Evolutionary conservation across 2,113 vertebrate species (phyloP).

Genomic region (Onychostruthus taczanowskii): DNA sequence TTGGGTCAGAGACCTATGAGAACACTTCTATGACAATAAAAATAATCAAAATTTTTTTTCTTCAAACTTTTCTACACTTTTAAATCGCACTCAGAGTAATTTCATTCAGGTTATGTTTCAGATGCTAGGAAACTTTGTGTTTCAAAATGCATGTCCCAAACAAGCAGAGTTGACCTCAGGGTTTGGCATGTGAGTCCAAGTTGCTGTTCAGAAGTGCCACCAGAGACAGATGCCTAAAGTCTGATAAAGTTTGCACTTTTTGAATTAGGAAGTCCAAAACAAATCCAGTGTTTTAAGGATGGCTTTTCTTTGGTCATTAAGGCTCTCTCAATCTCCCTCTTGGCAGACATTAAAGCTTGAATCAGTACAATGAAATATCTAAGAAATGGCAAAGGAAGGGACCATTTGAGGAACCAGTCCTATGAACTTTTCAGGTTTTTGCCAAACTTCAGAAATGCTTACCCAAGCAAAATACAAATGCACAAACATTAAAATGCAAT

Average conservation of each 20-base stretch:
- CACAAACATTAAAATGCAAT: neutral
- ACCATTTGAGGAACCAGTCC: neutral
- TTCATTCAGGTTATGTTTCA: neutral
- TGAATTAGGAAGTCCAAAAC: neutral
- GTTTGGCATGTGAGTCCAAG: neutral
- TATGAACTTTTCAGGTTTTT: neutral
- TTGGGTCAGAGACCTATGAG: neutral
- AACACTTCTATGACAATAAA: neutral
- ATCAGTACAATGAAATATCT: neutral
- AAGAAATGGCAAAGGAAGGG: neutral
- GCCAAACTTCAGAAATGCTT: neutral
- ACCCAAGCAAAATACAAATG: neutral
- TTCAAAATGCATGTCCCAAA: neutral
- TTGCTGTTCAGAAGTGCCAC: neutral
- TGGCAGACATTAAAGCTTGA: neutral
- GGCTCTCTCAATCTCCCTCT: fast-evolving
- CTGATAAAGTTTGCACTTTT: neutral
- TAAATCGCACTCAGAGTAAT: neutral
- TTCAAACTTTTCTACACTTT: neutral
- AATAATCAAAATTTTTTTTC: neutral
- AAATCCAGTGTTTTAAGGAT: neutral
- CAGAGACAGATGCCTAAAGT: neutral
- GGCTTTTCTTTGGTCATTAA: neutral
- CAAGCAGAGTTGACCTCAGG: neutral
- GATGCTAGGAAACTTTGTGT: neutral